Evolutionary conservation across 2,888 invertebrate species (phyloP).

Genomic region (Pteria penguin): DNA sequence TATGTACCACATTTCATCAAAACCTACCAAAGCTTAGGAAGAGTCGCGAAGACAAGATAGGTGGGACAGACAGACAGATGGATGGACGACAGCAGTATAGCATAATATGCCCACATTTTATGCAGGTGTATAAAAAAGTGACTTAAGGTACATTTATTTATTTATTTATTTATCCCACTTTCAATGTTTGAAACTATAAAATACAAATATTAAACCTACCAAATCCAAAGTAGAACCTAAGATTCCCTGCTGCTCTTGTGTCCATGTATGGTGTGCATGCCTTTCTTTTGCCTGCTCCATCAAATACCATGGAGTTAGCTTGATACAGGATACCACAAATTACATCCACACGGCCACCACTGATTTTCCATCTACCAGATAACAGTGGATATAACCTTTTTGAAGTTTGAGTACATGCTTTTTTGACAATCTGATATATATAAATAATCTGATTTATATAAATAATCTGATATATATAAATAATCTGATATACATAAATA

Average conservation of each 20-base stretch:
- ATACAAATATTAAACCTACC: conserved; percentile 59
- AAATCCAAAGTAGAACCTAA: conserved; percentile 74
- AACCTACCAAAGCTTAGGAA: no score
- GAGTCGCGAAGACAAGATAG: no score
- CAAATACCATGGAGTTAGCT: conserved; percentile 70
- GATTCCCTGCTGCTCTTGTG: conserved; percentile 67
- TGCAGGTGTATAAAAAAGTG: no score
- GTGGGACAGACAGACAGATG: no score
- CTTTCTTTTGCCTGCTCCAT: conserved; percentile 63
- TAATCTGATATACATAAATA: no score
- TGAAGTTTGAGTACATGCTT: background rate
- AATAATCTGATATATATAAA: no score
- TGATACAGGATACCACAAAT: conserved; percentile 72
- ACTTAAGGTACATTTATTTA: background rate
- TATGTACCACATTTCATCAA: no score
- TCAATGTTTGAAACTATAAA: background rate
- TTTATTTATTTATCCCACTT: background rate
- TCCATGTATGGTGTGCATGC: conserved; percentile 76
- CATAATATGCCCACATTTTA: no score
- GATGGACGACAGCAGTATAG: no score
- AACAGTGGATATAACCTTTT: background rate
- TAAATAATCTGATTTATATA: no score
- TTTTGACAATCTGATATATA: no score
- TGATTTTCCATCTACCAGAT: conserved; percentile 69
- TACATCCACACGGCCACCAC: conserved; percentile 68